Base-by-base conservation (phyloP, 2,113 vertebrate genomes). In the Coptodon rendalli region DNA sequence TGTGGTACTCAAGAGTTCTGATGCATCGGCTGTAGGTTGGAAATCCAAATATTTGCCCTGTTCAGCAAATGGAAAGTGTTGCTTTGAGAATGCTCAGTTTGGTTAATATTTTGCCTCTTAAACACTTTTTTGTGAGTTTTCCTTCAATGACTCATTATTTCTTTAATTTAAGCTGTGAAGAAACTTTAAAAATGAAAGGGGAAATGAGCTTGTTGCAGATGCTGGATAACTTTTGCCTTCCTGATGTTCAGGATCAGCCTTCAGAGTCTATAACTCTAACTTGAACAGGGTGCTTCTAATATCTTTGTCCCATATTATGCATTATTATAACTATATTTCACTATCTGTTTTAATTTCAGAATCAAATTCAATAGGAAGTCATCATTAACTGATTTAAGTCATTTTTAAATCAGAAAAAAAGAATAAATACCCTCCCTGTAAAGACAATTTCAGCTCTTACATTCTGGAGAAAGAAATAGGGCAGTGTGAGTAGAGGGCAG, bases 401-500 rank as follows among this genome's bases (percentile, higher is more conserved):
- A 8, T 78, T 29, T 78, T 31, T 50, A 78, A 88, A 90, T 56
- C 66, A 50, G 16, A 50, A 50, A 63, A 22, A 71, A 86, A 76
- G 24, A 29, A 19, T 68, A 31, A 31, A 53, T 43, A 27, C 11
- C 0, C 57, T 57, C 12, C 3, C 5, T 57, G 10, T 38, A 80
- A 78, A 19, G 16, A 34, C 24, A 13, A 17, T 84, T 89, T 87
- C 10, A 14, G 40, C 78, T 83, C 13, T 16, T 29, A 43, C 12
- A 14, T 27, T 40, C 68, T 43, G 45, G 34, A 88, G 80, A 81
- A 54, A 84, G 68, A 87, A 79, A 73, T 17, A 84, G 76, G 68
- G 36, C 54, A 78, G 80, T 45, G 7, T 81, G 84, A 89, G 87
- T 27, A 86, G 80, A 90, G 80, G 87, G 80, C 80, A 89, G 56